Conservation (phyloP, 2,797 vertebrate genomes). For the Huso huso region DNA sequence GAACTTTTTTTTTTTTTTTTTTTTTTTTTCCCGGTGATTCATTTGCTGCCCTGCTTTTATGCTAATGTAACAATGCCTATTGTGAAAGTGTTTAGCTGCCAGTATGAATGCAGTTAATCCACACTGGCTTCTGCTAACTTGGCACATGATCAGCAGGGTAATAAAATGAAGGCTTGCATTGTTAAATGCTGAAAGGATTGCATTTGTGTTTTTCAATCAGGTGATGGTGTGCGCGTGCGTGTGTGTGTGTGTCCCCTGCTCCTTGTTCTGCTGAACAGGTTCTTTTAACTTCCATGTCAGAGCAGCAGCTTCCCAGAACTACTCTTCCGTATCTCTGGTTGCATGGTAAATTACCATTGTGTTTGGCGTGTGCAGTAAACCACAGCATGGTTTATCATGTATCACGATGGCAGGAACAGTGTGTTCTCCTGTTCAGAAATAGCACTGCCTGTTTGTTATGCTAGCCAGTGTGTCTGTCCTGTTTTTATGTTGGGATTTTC, state of each 20-base stretch:
- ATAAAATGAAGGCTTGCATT: not conserved
- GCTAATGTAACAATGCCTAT: not conserved
- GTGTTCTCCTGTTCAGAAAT: no score
- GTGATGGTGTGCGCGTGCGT: not conserved
- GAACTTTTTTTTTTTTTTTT: not conserved
- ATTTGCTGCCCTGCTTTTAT: not conserved
- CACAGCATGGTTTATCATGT: not conserved
- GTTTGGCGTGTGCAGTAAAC: not conserved
- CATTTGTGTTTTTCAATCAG: not conserved
- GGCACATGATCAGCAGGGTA: not conserved
- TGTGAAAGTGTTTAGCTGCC: slow-evolving; percentile 8
- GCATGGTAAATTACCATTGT: not conserved
- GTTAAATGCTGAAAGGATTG: not conserved
- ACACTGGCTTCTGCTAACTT: not conserved
- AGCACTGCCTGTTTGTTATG: no score
- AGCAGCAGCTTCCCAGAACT: not conserved
- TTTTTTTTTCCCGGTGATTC: no score
- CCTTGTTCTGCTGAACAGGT: no score
- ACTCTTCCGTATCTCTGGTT: not conserved
- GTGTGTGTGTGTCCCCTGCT: not conserved
- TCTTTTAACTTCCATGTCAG: not conserved
- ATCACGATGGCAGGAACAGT: no score
- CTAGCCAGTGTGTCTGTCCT: no score
- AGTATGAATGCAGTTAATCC: slow-evolving; percentile 4
- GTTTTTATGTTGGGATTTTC: no score